Evolutionary conservation across 2,113 vertebrate genomes (phyloP).

Genomic region (Proteles cristata): DNA sequence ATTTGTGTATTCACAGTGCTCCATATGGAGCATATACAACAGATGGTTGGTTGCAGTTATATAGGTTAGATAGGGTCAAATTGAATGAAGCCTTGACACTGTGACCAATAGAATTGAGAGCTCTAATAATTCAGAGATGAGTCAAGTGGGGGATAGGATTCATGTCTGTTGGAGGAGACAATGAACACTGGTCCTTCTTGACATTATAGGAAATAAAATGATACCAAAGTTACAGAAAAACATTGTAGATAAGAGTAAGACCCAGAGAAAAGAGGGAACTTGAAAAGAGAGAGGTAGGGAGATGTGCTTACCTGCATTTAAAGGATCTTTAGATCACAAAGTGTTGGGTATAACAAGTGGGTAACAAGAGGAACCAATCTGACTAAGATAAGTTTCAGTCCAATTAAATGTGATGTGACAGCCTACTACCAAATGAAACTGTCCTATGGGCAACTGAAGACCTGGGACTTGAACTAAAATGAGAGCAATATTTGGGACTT

Average conservation of each 20-base stretch:
- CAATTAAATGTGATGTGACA: neutral
- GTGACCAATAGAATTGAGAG: neutral
- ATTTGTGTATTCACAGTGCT: neutral
- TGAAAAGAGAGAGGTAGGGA: neutral
- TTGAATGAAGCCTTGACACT: neutral
- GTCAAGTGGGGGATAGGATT: neutral
- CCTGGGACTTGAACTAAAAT: neutral
- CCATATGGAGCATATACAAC: neutral
- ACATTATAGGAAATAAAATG: neutral
- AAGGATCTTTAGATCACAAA: neutral
- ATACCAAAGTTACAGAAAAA: neutral
- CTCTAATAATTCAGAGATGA: conserved; percentile 11
- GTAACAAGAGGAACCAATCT: neutral
- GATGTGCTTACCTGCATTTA: neutral
- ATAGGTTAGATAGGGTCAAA: neutral
- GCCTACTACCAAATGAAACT: neutral
- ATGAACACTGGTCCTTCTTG: neutral
- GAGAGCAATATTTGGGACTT: neutral
- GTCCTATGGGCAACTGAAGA: neutral
- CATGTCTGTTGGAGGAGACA: neutral
- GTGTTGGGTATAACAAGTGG: neutral
- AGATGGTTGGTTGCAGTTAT: neutral
- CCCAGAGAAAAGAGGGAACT: neutral
- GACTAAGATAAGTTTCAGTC: neutral
- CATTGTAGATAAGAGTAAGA: neutral